Evolutionary conservation across 1,140 invertebrate species (phyloP).

Genomic region (Cecropterus lyciades): DNA sequence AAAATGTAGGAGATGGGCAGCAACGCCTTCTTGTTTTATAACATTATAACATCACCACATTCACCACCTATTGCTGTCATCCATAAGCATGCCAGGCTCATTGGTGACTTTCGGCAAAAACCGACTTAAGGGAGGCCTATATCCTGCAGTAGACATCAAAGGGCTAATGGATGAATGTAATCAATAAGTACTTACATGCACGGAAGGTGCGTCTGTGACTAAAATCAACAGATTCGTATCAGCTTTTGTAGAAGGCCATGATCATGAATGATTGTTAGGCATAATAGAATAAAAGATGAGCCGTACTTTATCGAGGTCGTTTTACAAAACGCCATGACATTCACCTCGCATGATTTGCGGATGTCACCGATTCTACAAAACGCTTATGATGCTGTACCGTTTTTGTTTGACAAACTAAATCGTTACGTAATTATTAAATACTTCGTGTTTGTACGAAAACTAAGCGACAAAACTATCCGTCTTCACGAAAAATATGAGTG

Average conservation of each 20-base stretch:
- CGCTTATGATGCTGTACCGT: background rate
- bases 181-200: background rate
- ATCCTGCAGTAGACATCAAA: no score
- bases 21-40: no score
- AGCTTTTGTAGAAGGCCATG: slow-evolving; percentile 10
- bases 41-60: no score
- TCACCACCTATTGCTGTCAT: no score
- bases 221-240: background rate
- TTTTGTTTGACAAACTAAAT: slow-evolving; percentile 12
- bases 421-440: background rate
- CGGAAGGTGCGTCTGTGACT: background rate
- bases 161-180: no score
- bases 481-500: no score
- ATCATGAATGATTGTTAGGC: slow-evolving; percentile 20
- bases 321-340: slow-evolving; percentile 55
- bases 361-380: slow-evolving; percentile 28
- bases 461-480: no score
- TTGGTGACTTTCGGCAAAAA: no score
- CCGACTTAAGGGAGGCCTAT: no score
- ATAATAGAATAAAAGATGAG: slow-evolving; percentile 37
- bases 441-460: background rate
- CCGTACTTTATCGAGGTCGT: slow-evolving; percentile 47
- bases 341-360: slow-evolving; percentile 42
- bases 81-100: no score
- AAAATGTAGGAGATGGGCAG: no score